Percentiles rank a stretch among this genome's conserved stretches.
Conservation (phyloP, 1,140 invertebrate species). For the Ceratina australensis region DNA sequence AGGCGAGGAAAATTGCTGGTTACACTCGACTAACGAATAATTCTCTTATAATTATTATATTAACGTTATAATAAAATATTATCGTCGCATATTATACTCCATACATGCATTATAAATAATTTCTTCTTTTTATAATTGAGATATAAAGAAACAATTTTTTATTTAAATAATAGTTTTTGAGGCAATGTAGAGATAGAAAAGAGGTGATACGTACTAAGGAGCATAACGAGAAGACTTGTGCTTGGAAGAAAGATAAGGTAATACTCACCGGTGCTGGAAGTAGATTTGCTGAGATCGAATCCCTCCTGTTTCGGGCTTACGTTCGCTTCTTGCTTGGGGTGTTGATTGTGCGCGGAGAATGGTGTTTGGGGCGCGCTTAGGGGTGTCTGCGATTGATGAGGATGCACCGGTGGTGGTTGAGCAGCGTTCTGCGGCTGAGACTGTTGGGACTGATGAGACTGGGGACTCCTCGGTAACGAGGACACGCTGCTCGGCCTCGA, state of each 20-base stretch:
- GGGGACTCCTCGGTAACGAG: constrained; percentile 75
- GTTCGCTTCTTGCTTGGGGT: constrained; percentile 76
- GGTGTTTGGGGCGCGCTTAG: constrained; percentile 74
- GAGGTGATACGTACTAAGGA: too few relatives aligned
- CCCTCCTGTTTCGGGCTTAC: constrained; percentile 83
- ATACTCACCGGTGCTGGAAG: constrained; percentile 79
- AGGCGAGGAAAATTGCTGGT: too few relatives aligned
- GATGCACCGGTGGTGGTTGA: constrained; percentile 71
- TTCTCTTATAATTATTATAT: too few relatives aligned
- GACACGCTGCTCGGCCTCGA: constrained; percentile 77
- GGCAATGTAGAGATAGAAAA: too few relatives aligned
- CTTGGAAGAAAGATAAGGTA: neutral
- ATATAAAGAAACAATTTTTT: too few relatives aligned
- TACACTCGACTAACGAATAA: too few relatives aligned
- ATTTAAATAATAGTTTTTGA: too few relatives aligned
- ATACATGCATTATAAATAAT: too few relatives aligned
- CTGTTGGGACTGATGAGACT: constrained; percentile 73
- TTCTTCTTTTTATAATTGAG: too few relatives aligned
- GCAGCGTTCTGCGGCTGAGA: constrained; percentile 69
- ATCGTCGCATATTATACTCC: too few relatives aligned
- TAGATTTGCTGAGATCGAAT: constrained; percentile 82
- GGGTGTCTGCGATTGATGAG: constrained; percentile 73
- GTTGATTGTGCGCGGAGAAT: constrained; percentile 77
- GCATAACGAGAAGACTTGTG: neutral
- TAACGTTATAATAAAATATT: too few relatives aligned